Evolutionary conservation across 2,797 vertebrate genomes (phyloP).

Genomic region (Agapornis canus): DNA sequence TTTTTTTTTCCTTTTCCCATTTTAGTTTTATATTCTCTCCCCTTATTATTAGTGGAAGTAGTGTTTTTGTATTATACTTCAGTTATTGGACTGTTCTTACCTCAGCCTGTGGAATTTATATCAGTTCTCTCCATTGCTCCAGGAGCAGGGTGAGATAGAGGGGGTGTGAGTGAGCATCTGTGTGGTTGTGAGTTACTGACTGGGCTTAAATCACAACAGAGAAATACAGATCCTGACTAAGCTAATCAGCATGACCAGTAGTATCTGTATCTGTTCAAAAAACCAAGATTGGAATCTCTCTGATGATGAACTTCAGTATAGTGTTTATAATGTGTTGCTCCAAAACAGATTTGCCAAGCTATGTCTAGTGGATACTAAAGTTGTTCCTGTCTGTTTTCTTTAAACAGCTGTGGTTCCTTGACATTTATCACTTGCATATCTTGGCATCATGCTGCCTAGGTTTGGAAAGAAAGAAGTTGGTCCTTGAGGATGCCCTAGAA

Average conservation of each 20-base stretch:
- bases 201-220: background rate
- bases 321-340: background rate
- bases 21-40: background rate
- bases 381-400: background rate
- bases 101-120: background rate
- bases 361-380: background rate
- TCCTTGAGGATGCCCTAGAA: background rate
- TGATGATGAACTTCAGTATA: background rate
- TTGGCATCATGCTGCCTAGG: background rate
- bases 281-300: background rate
- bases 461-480: background rate
- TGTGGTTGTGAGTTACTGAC: background rate
- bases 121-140: background rate
- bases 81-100: background rate
- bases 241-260: background rate
- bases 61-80: background rate
- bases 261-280: background rate
- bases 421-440: accelerated
- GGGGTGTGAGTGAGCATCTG: background rate
- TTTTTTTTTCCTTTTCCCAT: background rate
- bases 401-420: background rate
- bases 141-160: background rate
- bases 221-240: background rate
- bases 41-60: background rate
- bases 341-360: background rate